phyloP scores from a whole-genome alignment of 2,797 vertebrate species.

The Falco naumanni region DNA sequence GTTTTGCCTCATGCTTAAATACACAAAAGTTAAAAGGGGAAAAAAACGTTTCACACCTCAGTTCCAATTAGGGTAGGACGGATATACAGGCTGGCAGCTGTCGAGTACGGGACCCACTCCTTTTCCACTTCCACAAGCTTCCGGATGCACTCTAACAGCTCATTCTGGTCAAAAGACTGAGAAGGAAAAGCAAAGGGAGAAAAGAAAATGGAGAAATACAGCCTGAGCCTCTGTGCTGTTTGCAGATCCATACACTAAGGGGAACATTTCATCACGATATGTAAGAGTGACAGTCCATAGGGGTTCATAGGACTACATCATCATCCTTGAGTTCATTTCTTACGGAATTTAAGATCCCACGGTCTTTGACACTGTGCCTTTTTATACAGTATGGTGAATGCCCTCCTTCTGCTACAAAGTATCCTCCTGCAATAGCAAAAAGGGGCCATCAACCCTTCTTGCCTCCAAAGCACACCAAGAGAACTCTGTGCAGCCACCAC shows the following conservation, averaged over 20 bases:
- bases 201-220: neutral
- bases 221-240: neutral
- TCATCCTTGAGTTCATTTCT: neutral
- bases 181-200: neutral
- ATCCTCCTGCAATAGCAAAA: neutral
- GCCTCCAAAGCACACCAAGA: neutral
- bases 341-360: neutral
- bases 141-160: slow-evolving; percentile 88
- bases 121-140: slow-evolving; percentile 87
- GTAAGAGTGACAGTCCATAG: neutral
- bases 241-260: neutral
- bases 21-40: neutral
- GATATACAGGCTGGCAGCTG: slow-evolving; percentile 85
- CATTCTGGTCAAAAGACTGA: slow-evolving; percentile 85
- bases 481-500: neutral
- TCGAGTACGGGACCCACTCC: slow-evolving; percentile 87
- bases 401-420: neutral
- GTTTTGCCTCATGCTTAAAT: neutral
- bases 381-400: neutral
- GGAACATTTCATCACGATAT: neutral
- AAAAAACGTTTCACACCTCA: slow-evolving; percentile 78
- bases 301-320: neutral
- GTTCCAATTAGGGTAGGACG: slow-evolving; percentile 89
- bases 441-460: neutral
- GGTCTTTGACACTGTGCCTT: neutral